Evolutionary conservation across 1,140 invertebrate genomes (phyloP), one percentile per base, ranked within the genome.

Genomic region (Cotesia typhae): DNA sequence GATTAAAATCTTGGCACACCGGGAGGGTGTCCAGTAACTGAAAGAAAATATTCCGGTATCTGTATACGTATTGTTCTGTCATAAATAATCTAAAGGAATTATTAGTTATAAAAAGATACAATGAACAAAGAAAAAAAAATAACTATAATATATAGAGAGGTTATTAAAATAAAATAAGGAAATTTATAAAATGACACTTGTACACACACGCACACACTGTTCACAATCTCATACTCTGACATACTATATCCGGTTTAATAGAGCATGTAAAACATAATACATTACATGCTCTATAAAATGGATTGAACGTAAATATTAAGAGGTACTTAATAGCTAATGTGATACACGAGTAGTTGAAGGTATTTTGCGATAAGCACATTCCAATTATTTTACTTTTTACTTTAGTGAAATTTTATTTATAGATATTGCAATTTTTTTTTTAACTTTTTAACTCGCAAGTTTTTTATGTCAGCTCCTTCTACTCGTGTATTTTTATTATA

Each of bases 11-110:
- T 94, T 94, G 95, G 96, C 94, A 98, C 93, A 96, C 95, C 94
- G 93, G 96, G 95, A 96, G 96, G 95, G 95, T 98, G 96, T 96
- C 96, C 96, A 96, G 96, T 95, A 97, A 97, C 96, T 98, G 92
- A 87, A 94, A 94, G 88, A 87, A 90, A 86, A 87, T 84, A 82
- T 82, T 77, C 77, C 82, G 77, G 74, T 72, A 79, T 77, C 77
- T 81, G 76, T 80, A 79, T 72, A 79, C 79, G 61, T 59, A 69
- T 71, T 75, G 76, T 68, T 75, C 60, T 63, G 38, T 47, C 0
- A 67, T 20, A 64, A 68, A 38, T 64, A 65, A 64, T 53, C 67
- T 64, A 57, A 41, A 55, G 10, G 57, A 67, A 70, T 70, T 10
- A 68, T 38, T 47, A 6, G 67, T 61, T 51, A 38, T 9, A 60